These are phyloP conservation scores for Hybognathus amarus DNA, from an alignment of 2,797 vertebrate genomes.

Conservation along the genomic window DNA sequence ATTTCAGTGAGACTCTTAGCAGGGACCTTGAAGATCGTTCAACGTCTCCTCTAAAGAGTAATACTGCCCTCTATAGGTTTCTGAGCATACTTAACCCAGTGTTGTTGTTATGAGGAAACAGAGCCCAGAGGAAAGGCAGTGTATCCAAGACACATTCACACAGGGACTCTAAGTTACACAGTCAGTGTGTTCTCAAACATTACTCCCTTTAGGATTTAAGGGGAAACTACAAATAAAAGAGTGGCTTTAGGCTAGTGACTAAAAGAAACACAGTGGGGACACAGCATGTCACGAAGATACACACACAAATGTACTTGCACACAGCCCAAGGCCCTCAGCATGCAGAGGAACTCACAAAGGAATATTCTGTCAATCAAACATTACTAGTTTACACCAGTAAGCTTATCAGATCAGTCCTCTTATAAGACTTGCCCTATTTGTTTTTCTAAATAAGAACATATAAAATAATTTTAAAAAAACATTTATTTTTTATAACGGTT, in stretches of 20 bases:
- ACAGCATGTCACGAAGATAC: conserved; percentile 45
- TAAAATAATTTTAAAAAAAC: too few species aligned
- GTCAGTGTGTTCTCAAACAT: conserved; percentile 49
- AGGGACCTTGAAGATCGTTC: neutral
- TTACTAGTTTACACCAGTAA: neutral
- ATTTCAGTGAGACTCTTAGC: neutral
- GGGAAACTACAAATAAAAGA: conserved; percentile 58
- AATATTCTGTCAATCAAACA: conserved; percentile 44
- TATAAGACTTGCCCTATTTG: neutral
- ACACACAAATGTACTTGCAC: conserved; percentile 18
- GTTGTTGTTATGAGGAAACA: conserved; percentile 38
- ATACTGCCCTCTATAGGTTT: conserved; percentile 60
- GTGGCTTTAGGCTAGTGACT: conserved; percentile 60
- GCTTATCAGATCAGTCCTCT: neutral
- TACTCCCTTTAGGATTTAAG: conserved; percentile 53
- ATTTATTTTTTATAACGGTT: neutral
- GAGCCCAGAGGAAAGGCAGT: conserved; percentile 46
- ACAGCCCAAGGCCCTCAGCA: conserved; percentile 45
- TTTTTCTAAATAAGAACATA: neutral
- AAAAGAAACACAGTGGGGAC: conserved; percentile 51
- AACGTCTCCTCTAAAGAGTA: conserved; percentile 28
- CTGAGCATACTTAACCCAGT: neutral
- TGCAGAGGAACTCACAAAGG: conserved; percentile 27
- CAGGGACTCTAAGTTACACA: conserved; percentile 39
- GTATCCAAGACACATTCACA: conserved; percentile 32